Base-by-base conservation (phyloP, 2,797 vertebrate species). In the Brotula barbata region DNA sequence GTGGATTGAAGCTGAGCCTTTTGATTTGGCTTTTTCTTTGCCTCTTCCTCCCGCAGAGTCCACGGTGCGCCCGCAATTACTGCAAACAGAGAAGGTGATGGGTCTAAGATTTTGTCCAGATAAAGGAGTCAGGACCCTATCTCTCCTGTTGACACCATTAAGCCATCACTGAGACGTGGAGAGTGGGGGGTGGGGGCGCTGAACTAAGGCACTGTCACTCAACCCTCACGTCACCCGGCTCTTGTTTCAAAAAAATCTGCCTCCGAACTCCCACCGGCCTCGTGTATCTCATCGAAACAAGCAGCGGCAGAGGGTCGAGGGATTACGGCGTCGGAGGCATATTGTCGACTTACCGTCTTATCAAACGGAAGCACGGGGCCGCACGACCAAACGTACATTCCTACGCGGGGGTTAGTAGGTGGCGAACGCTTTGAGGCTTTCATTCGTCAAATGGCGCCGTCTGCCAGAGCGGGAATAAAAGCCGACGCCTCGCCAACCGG, bases 1-100 rank as follows among this genome's bases (percentile, higher is more conserved):
- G 86, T 91, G 91, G 91, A 93, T 89, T 87, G 90, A 91, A 91
- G 90, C 91, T 92, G 87, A 92, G 90, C 83, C 84, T 85, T 88
- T 87, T 88, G 85, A 88, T 90, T 89, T 87, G 85, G 86, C 84
- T 84, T 89, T 88, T 79, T 84, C 84, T 88, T 88, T 88, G 72
- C 80, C 77, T 77, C 64, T 64, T 37, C 56, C 75, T 67, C 75
- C 72, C 17, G 54, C 68, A 78, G 86, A 81, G 75, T 83, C 80
- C 88, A 80, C 84, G 86, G 87, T 76, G 70, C 81, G 86, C 77
- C 81, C 59, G 80, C 92, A 93, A 93, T 93, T 93, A 92, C 90
- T 80, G 80, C 83, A 85, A 87, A 88, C 85, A 90, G 89, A 83
- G 88, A 91, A 87, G 90, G 91, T 90, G 85, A 90, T 90, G 83